Evolutionary conservation across 2,113 vertebrate genomes (phyloP), one percentile per base, ranked within the genome.

Genomic region (Plestiodon gilberti): DNA sequence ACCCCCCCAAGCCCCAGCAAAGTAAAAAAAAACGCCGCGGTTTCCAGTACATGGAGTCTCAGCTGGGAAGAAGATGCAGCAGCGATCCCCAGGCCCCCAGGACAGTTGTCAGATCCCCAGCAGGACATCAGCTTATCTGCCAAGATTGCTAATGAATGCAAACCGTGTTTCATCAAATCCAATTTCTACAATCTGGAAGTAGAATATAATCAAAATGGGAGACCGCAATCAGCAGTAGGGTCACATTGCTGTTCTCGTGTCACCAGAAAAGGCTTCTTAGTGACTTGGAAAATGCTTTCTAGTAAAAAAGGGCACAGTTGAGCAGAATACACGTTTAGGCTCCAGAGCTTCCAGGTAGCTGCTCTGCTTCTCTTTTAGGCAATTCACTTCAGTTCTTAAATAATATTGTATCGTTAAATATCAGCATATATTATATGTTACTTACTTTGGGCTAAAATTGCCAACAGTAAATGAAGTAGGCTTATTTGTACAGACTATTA

Each of bases 261-360:
- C 55, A 57, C 55, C 55, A 57, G 22, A 40, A 69, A 73, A 80
- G 48, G 81, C 43, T 74, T 69, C 84, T 69, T 70, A n/a, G 0
- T 64, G 67, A 59, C 90, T 67, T 9, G 38, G 77, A 69, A 69
- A 81, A 61, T 48, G 28, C 74, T 95, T 92, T 95, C 89, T 89
- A 90, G 89, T 89, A 84, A 78, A 83, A 88, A 78, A 81, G 81
- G 89, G 92, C 91, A 74, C 38, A 33, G 20, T 69, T 48, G 48
- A 52, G n/a, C 40, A 81, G 30, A 20, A 67, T 22, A 85, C 83
- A 82, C 35, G 90, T 23, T 11, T 7, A 87, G 75, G 62, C n/a
- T 84, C 83, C 35, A 59, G 80, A 1, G 0, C 75, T 25, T 2
- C 80, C 59, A n/a, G 75, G 4, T 52, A 65, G 17, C 35, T 20